Percentiles rank a stretch among this genome's conserved stretches.
Conservation (phyloP, 1,140 invertebrate species). For the Drosophila ficusphila region DNA sequence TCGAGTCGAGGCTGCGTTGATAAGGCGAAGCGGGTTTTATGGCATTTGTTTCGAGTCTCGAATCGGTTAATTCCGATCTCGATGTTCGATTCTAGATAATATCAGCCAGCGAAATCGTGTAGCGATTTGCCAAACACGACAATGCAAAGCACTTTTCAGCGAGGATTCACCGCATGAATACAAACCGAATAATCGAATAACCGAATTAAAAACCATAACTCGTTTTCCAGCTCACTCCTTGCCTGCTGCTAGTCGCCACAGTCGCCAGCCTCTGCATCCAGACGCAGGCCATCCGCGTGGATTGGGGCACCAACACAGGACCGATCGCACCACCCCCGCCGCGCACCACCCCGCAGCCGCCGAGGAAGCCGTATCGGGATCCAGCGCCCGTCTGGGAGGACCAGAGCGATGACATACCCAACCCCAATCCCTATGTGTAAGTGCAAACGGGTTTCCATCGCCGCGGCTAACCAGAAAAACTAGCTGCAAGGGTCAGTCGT, state of each 20-base stretch:
- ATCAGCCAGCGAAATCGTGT: conserved; percentile 21
- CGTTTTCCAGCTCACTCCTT: conserved; percentile 54
- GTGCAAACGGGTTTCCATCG: conserved; percentile 34
- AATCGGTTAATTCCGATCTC: conserved; percentile 12
- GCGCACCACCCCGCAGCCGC: conserved; percentile 84
- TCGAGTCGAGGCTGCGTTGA: conserved; percentile 27
- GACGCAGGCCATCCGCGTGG: conserved; percentile 74
- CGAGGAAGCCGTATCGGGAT: conserved; percentile 84
- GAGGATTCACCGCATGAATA: conserved; percentile 19
- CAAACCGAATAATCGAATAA: too few species aligned
- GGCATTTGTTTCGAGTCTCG: conserved; percentile 5
- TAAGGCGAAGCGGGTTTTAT: conserved; percentile 50
- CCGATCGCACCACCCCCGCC: conserved; percentile 85
- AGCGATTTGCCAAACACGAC: conserved; percentile 48
- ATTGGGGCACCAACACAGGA: conserved; percentile 86
- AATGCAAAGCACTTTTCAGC: conserved; percentile 31
- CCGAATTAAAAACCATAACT: conserved; percentile 3
- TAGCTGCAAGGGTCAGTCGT: conserved; percentile 14
- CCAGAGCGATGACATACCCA: conserved; percentile 85
- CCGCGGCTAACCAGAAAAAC: conserved; percentile 9
- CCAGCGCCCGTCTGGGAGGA: conserved; percentile 87
- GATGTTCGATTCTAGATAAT: conserved; percentile 12
- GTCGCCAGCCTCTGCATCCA: conserved; percentile 57
- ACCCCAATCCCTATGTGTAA: conserved; percentile 87
- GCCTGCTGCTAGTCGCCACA: conserved; percentile 76